Conservation (phyloP, 1,140 invertebrate genomes). For the Eurosta solidaginis region DNA sequence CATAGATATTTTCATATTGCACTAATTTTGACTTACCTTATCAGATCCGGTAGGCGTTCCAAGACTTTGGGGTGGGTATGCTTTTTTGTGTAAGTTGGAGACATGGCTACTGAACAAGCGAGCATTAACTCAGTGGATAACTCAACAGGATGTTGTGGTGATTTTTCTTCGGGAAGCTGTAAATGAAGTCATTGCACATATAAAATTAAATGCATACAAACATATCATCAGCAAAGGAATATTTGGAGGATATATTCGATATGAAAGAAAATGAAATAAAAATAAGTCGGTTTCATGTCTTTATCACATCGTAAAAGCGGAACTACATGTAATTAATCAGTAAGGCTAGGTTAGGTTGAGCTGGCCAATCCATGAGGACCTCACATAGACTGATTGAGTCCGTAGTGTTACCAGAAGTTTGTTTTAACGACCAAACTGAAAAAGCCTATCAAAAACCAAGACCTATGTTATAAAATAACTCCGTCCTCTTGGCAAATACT, state of each 20-base stretch:
- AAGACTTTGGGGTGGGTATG: slow-evolving; percentile 56
- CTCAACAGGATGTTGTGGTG: slow-evolving; percentile 58
- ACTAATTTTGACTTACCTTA: slow-evolving; percentile 53
- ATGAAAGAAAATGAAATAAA: no score
- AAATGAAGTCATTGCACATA: slow-evolving; percentile 35
- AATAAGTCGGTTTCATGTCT: no score
- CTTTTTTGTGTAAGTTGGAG: slow-evolving; percentile 55
- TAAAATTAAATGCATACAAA: background rate
- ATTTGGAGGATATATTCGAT: background rate
- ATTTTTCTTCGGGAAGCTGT: slow-evolving; percentile 59
- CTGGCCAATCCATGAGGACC: no score
- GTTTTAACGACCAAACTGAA: no score
- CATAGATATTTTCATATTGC: background rate
- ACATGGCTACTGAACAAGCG: slow-evolving; percentile 57
- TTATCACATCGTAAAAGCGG: no score
- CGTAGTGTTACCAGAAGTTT: no score
- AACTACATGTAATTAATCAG: no score
- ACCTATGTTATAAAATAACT: no score
- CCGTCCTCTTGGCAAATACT: no score
- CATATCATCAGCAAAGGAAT: background rate
- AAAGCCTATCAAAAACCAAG: no score
- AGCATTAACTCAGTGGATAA: slow-evolving; percentile 60
- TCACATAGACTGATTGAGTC: no score
- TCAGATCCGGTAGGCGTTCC: slow-evolving; percentile 60
- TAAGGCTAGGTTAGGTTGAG: no score